These are phyloP conservation scores for Lepetodrilus schrolli DNA, from an alignment of 2,888 invertebrate species.

Conservation along the genomic window DNA sequence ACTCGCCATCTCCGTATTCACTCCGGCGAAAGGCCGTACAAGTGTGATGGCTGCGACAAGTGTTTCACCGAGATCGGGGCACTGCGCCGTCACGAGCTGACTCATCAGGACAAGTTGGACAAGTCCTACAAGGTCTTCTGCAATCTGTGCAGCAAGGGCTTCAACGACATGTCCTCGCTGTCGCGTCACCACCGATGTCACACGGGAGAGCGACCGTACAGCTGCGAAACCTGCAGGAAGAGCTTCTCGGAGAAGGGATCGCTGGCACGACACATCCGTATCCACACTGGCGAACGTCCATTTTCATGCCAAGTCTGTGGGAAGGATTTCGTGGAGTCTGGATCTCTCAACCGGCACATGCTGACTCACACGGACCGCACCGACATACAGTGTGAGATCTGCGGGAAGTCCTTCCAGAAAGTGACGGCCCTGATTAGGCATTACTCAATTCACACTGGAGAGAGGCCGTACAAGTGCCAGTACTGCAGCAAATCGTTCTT, in stretches of 20 bases:
- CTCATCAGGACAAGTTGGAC: neutral
- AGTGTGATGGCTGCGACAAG: neutral
- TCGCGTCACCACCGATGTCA: neutral
- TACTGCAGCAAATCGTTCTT: slow-evolving; percentile 9
- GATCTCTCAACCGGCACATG: slow-evolving; percentile 16
- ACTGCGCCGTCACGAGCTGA: neutral
- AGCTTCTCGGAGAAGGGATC: neutral
- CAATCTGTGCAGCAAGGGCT: neutral
- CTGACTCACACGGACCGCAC: slow-evolving; percentile 6
- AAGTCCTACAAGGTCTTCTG: slow-evolving; percentile 1
- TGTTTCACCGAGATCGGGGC: neutral
- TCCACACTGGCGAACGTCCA: slow-evolving; percentile 15
- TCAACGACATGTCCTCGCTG: neutral
- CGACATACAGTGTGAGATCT: neutral
- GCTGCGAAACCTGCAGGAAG: neutral
- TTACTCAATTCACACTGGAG: slow-evolving; percentile 3
- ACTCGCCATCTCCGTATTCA: neutral
- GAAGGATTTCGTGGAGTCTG: neutral
- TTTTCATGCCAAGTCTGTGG: slow-evolving; percentile 17
- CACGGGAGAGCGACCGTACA: neutral
- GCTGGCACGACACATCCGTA: neutral
- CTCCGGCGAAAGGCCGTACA: neutral
- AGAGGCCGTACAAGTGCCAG: slow-evolving; percentile 1
- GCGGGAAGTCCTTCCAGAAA: slow-evolving; percentile 8
- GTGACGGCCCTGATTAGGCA: neutral